A percentile compares a stretch with the other conserved stretches of the same genome.
Evolutionary conservation across 2,888 invertebrate species (phyloP).

Genomic region (Cosmia trapezina): DNA sequence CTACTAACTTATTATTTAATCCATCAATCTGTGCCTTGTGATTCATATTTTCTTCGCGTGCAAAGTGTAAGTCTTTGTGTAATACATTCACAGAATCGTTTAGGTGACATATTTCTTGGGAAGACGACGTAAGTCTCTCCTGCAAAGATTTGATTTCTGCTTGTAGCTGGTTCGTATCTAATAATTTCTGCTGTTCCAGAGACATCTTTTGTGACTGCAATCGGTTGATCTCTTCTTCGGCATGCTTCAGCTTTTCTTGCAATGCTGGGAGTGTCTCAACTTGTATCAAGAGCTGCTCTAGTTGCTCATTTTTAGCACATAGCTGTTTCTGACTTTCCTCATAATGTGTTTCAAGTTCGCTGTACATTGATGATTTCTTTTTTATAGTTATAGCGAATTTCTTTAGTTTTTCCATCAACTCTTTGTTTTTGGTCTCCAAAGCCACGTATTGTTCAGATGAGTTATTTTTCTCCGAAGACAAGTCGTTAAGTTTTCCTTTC

Average conservation of each 20-base stretch:
- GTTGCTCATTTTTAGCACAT: slow-evolving; percentile 75
- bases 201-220: slow-evolving; percentile 76
- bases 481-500: slow-evolving; percentile 81
- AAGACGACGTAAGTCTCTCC: slow-evolving; percentile 69
- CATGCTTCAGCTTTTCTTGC: slow-evolving; percentile 82
- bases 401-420: slow-evolving; percentile 94
- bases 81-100: slow-evolving; percentile 73
- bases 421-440: slow-evolving; percentile 92
- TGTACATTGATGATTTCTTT: slow-evolving; percentile 92
- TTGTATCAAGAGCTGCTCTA: slow-evolving; percentile 81
- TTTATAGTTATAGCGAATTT: slow-evolving; percentile 94
- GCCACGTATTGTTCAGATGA: slow-evolving; percentile 77
- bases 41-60: slow-evolving; percentile 75
- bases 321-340: slow-evolving; percentile 80
- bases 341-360: slow-evolving; percentile 91
- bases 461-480: slow-evolving; percentile 83
- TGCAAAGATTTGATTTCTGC: slow-evolving; percentile 73
- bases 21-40: slow-evolving; percentile 78
- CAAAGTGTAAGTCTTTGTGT: slow-evolving; percentile 74
- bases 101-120: slow-evolving; percentile 73
- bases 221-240: slow-evolving; percentile 82
- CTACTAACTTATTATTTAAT: slow-evolving; percentile 83
- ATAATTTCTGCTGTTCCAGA: slow-evolving; percentile 77
- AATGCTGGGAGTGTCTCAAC: slow-evolving; percentile 80
- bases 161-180: slow-evolving; percentile 73